Evolutionary conservation across 2,797 vertebrate species (phyloP), one percentile per base, ranked within the genome.

Genomic region (Percopsis omiscomaycus): DNA sequence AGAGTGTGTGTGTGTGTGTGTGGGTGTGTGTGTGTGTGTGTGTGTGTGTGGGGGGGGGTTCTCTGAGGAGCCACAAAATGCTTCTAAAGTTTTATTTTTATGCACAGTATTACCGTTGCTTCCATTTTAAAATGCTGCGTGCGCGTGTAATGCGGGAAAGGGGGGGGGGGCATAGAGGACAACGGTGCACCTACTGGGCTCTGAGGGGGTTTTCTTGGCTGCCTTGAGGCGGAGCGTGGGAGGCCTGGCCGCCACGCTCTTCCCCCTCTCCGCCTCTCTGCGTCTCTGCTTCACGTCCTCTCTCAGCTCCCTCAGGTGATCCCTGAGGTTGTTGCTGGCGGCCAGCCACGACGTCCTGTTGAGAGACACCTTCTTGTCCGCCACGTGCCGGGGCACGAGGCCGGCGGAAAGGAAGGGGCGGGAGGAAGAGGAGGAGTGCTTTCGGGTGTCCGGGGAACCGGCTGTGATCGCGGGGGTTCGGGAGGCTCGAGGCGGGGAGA

Each of bases 141-240:
- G 22, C 9, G 37, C 5, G 6, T 37, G 6, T 37, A 8, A 37
- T 37, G 32, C 4, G 32, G 32, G 3, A 4, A 2, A 6, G 32
- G 32, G 32, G 5, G 32, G 5, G 32, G 32, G 37, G 37, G 37
- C 5, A 9, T 37, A 30, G 27, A 3, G 28, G 8, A 16, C 6
- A 12, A 13, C 14, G 50, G 59, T n/a, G 15, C 9, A 82, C 84
- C 12, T 57, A 85, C 81, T 85, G 0, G 79, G 77, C 59, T 85
- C 84, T 53, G 62, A 58, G 3, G 71, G 57, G 22, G 57, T 61
- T 6, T 57, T 52, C 45, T 66, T 79, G 51, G 47, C 16, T 61
- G 65, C 71, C 65, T 59, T 63, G 53, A 68, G 51, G 1, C 52
- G 50, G 46, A 67, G 48, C 42, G 47, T 45, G 69, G 3, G 55